phyloP scores from a whole-genome alignment of 2,113 vertebrate species.

The Ornithorhynchus anatinus region DNA sequence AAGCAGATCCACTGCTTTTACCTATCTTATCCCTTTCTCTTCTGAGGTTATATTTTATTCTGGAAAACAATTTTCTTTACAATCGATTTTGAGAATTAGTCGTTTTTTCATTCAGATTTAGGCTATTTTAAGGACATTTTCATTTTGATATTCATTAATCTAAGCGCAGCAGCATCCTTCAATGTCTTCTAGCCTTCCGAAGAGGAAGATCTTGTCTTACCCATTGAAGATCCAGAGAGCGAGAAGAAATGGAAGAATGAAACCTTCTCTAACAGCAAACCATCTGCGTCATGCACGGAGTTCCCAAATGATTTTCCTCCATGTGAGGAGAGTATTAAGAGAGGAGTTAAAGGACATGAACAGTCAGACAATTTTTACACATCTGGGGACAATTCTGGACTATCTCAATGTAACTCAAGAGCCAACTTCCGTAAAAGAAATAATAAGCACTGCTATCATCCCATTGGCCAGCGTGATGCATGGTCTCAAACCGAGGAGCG shows the following conservation, averaged over 20 bases:
- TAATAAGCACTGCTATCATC: fast-evolving
- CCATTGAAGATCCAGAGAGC: constrained; percentile 32
- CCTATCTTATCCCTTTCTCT: not conserved
- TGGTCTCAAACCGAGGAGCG: constrained; percentile 73
- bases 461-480: constrained; percentile 27
- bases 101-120: no score
- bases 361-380: not conserved
- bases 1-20: not conserved
- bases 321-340: not conserved
- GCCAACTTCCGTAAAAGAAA: not conserved
- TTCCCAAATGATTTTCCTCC: not conserved
- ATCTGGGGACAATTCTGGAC: fast-evolving
- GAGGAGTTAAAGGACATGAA: not conserved
- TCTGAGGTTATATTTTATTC: no score
- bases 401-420: not conserved
- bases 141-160: no score
- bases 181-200: constrained; percentile 61
- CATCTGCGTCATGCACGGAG: not conserved
- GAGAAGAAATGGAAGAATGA: not conserved
- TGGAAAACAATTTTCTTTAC: not conserved
- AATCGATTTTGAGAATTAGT: not conserved
- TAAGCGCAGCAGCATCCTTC: constrained; percentile 5
- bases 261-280: not conserved
- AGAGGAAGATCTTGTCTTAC: constrained; percentile 45
- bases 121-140: no score